Evolutionary conservation across 2,888 invertebrate species (phyloP), one percentile per base, ranked within the genome.

Genomic region (Erynnis tages): DNA sequence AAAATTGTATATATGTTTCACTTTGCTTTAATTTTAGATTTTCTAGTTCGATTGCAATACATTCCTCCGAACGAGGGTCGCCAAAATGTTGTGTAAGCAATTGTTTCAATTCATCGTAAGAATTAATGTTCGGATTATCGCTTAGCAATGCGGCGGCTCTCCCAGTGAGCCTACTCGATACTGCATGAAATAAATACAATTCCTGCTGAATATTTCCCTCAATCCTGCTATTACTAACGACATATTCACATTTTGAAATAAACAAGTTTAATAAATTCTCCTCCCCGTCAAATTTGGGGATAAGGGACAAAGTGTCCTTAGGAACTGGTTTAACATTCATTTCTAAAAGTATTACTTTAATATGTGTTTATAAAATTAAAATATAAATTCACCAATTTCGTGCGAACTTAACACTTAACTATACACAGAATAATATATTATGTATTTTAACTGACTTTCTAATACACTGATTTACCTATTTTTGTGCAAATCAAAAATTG

Each of bases 1-100:
- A 57, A 47, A 60, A 57, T 0, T 60, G 56, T 14, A 54, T 44
- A 53, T 54, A 60, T 47, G 44, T 53, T 53, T 60, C 56, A 4
- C 32, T 38, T 5, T 27, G 38, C 8, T 56, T 48, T 34, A 57
- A 45, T 40, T 53, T 55, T 17, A 54, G 5, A 0, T 23, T 30
- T 8, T 58, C 54, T 27, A 60, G 14, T 29, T 58, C 60, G 5
- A 57, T 37, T 1, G 32, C 27, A 19, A 58, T 13, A 46, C 55
- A 57, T 21, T 54, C 50, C 11, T 60, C 56, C 4, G 54, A 53
- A 6, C 58, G 46, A 8, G 54, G 57, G 10, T 58, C 57, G 0
- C 56, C 54, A 32, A 58, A 60, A 45, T 55, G 34, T 34, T 45
- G 50, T 14, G 5, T 34, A 1, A 56, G 19, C 5, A 57, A 25